A percentile compares a stretch with the other conserved stretches of the same genome.
phyloP scores from a whole-genome alignment of 64 coral and sea anemone species.

The Pachyseris speciosa region DNA sequence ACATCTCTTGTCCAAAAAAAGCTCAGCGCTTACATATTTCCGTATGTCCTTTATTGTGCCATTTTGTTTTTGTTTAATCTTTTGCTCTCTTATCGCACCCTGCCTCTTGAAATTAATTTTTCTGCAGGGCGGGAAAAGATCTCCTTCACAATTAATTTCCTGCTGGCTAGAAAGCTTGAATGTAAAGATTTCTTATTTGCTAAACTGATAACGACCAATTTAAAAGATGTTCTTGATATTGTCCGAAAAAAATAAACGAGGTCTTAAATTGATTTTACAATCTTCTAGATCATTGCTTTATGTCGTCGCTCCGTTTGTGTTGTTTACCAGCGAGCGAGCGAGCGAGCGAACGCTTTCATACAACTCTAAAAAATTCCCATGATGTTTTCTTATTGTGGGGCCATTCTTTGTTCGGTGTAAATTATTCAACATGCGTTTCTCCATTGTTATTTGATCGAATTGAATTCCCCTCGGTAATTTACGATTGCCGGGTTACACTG shows the following conservation, averaged over 20 bases:
- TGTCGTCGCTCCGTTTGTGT: not conserved
- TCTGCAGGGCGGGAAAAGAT: slow-evolving; percentile 19
- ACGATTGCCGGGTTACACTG: slow-evolving; percentile 24
- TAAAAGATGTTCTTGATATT: slow-evolving; percentile 25
- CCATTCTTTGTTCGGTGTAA: slow-evolving; percentile 26
- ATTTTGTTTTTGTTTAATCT: slow-evolving; percentile 32
- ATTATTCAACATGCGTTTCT: slow-evolving; percentile 54
- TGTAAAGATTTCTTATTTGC: slow-evolving; percentile 20
- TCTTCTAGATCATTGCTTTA: not conserved
- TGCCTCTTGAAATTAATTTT: slow-evolving; percentile 56
- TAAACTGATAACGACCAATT: slow-evolving; percentile 42
- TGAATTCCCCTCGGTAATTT: slow-evolving; percentile 36
- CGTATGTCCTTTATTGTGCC: not conserved
- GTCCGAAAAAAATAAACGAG: slow-evolving; percentile 36
- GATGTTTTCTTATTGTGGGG: slow-evolving; percentile 20
- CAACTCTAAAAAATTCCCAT: not conserved
- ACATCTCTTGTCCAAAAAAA: not conserved
- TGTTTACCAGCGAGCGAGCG: not conserved
- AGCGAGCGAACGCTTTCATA: not conserved
- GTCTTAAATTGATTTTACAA: slow-evolving; percentile 5
- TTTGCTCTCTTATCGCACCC: slow-evolving; percentile 29
- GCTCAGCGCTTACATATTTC: slow-evolving; percentile 21
- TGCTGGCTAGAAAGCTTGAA: slow-evolving; percentile 23
- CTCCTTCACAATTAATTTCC: slow-evolving; percentile 35
- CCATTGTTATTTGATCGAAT: slow-evolving; percentile 38